These are phyloP conservation scores for Amazonetta brasiliensis DNA, from an alignment of 2,797 vertebrate species.

Conservation along the genomic window DNA sequence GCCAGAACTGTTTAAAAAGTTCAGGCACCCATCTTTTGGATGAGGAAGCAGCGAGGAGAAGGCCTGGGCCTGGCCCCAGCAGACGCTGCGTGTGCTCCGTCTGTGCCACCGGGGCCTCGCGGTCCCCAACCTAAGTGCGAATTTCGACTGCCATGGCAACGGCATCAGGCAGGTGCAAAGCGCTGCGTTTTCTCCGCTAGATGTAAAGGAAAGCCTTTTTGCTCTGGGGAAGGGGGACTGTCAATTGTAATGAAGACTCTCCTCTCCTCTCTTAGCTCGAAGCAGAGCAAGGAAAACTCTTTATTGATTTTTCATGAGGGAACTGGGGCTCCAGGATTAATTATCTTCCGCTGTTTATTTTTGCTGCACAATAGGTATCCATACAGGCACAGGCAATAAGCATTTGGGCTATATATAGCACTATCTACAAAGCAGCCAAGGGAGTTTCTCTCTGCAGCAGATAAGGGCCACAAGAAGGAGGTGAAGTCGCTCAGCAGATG, in stretches of 20 bases:
- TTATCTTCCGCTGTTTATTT: slow-evolving; percentile 1
- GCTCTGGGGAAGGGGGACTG: background rate
- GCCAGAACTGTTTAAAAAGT: background rate
- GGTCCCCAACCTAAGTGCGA: background rate
- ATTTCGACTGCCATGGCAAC: slow-evolving; percentile 55
- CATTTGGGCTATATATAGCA: background rate
- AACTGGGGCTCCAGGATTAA: slow-evolving; percentile 34
- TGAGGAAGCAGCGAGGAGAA: background rate
- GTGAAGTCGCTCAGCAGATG: background rate
- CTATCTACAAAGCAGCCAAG: background rate
- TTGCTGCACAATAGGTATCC: background rate
- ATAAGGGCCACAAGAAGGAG: background rate
- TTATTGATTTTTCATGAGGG: background rate
- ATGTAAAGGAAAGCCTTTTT: slow-evolving; percentile 16
- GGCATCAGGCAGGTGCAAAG: slow-evolving; percentile 25
- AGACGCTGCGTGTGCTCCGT: background rate
- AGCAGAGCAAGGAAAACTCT: slow-evolving; percentile 12
- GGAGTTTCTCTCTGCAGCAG: background rate
- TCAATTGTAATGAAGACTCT: slow-evolving; percentile 17
- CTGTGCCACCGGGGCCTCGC: background rate
- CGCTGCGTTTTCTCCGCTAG: background rate
- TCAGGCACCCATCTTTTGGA: background rate
- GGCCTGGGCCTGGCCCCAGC: background rate
- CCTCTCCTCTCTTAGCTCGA: slow-evolving; percentile 13
- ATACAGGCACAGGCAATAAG: background rate